These are phyloP conservation scores for Paramacrobiotus metropolitanus DNA, from an alignment of 1,140 invertebrate species.

Conservation along the genomic window DNA sequence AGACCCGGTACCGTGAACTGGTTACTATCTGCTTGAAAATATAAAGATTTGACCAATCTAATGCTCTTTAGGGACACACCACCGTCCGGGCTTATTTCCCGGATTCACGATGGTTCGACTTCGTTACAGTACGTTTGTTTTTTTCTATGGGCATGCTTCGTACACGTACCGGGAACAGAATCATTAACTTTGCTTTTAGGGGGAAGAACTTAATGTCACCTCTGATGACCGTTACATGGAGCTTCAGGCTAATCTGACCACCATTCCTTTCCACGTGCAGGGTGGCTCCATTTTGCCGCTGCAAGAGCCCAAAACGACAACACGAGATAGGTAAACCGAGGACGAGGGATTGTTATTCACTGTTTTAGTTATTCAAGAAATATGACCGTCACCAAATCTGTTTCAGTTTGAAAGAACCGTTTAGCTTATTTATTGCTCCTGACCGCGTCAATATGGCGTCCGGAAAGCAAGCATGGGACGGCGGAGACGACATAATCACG, in stretches of 20 bases:
- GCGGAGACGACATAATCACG: no score
- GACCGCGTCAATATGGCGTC: no score
- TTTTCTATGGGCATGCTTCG: neutral
- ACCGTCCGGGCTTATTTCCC: conserved; percentile 40
- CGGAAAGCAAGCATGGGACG: no score
- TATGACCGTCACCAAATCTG: no score
- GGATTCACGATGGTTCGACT: conserved; percentile 43
- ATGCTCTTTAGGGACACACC: conserved; percentile 14
- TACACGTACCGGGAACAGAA: conserved; percentile 23
- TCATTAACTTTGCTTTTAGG: conserved; percentile 21
- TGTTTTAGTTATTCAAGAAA: no score
- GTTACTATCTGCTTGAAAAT: neutral
- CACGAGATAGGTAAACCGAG: conserved; percentile 28
- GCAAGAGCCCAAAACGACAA: conserved; percentile 37
- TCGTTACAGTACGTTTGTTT: conserved; percentile 21
- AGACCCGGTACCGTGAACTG: conserved; percentile 10
- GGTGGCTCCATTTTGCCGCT: conserved; percentile 45
- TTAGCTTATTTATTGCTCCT: no score
- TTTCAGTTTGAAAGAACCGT: no score
- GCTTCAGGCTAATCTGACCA: conserved; percentile 33
- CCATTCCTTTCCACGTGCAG: conserved; percentile 39
- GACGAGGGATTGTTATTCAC: no score
- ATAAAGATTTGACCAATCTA: neutral
- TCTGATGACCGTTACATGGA: conserved; percentile 10
- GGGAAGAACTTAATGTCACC: conserved; percentile 20